phyloP scores from a whole-genome alignment of 2,888 invertebrate species.

The Heliconius erato region DNA sequence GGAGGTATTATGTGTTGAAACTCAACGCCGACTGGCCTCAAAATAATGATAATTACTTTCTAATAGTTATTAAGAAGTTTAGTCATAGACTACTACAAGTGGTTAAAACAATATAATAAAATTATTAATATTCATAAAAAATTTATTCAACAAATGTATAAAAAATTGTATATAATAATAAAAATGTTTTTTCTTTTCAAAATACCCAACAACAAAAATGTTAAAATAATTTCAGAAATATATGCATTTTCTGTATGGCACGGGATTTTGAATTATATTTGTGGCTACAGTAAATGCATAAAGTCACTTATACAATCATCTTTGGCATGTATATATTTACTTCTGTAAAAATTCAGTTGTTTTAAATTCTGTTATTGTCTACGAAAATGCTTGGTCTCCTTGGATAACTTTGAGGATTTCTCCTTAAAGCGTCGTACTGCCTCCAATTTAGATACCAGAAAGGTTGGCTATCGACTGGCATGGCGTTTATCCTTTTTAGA shows the following conservation, averaged over 20 bases:
- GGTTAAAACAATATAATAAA: background rate
- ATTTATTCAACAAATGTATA: background rate
- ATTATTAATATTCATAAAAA: background rate
- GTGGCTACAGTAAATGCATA: background rate
- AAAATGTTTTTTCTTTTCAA: no score
- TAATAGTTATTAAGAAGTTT: background rate
- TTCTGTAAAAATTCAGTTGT: background rate
- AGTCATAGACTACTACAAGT: background rate
- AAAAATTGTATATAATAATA: background rate
- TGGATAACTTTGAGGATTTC: constrained; percentile 68
- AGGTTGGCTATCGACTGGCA: constrained; percentile 40
- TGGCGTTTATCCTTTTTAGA: constrained; percentile 36
- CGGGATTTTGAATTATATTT: background rate
- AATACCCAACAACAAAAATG: no score
- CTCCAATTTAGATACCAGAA: constrained; percentile 89
- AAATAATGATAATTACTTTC: background rate
- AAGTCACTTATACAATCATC: background rate
- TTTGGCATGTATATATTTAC: background rate
- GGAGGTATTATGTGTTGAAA: no score
- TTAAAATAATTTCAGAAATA: no score
- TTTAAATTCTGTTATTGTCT: background rate
- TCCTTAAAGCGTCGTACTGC: constrained; percentile 85
- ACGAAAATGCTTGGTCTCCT: constrained; percentile 68
- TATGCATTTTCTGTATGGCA: background rate
- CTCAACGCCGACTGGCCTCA: no score